Base-by-base conservation (phyloP, 2,113 vertebrate species). In the Atherinomorus stipes region DNA sequence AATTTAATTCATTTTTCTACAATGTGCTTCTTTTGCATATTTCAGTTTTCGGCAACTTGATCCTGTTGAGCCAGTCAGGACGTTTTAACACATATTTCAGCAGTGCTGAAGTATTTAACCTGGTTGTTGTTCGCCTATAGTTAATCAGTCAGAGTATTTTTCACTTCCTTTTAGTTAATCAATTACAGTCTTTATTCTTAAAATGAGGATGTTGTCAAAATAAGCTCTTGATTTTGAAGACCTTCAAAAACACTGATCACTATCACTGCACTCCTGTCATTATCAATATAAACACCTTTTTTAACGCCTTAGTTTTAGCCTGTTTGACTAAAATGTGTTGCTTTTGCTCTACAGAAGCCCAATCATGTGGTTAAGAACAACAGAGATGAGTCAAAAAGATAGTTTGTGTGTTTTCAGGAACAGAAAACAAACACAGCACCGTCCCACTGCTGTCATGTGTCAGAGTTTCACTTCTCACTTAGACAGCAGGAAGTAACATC, bases 381-480 rank as follows among this genome's bases (percentile, higher is more conserved):
- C 12, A 44, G 4, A 26, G 13, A 12, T 34, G 11, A 65, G 22
- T 54, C 0, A 28, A 58, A 40, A 11, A 28, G 18, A 3, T 6
- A 22, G 11, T 22, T 6, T 16, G 1, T 16, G 4, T 28, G 21
- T 49, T 73, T 34, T 21, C 69, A 49, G 56, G 9, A 25, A 51
- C 63, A 62, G 58, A 38, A 9, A 23, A 25, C 3, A 2, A 22
- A 11, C 22, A 1, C 12, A 51, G 10, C 28, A 6, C 1, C 25
- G 6, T 12, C 1, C 1, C 0, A 16, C 1, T 8, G 21, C 11
- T 26, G 23, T 81, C 34, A 64, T 19, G 4, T 40, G 56, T 42
- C 1, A 18, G 6, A 71, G 83, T 90, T 88, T 90, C 88, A 84
- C 78, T 89, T 90, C 80, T 79, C 68, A 12, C 4, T 6, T 0